Evolutionary conservation across 2,797 vertebrate species (phyloP), one percentile per base, ranked within the genome.

Genomic region (Myiotriccus ornatus): DNA sequence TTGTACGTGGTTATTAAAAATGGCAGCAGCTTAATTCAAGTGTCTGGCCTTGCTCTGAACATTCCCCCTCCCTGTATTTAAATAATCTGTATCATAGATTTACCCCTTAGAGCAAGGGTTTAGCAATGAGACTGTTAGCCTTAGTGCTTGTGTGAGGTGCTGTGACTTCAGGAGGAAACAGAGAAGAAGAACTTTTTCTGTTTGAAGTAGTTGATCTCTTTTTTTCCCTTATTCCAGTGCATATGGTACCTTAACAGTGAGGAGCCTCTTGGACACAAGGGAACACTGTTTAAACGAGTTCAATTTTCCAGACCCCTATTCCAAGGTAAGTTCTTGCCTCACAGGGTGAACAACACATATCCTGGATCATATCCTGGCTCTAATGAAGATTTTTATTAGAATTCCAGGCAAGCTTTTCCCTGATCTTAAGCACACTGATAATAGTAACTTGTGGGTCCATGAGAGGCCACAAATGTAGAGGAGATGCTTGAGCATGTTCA

Each of bases 211-310:
- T 4, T 84, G 70, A 94, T 79, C 16, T 84, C 8, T 13, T 65
- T 69, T 59, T 89, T 18, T 93, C 24, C 56, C 50, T 93, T 96
- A 96, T 84, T 18, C 8, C 97, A 99, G 99, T 89, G 99, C 99
- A 27, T 99, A 99, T 24, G 99, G 99, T 97, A 99, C 99, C 73
- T 98, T 99, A 96, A 99, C 99, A 28, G 99, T 99, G 96, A 98
- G 99, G 96, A 99, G 99, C 97, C 98, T 99, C 73, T 97, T 99
- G 98, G 99, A 99, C 97, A 99, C 99, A 2, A 98, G 99, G 97
- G 99, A 99, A 90, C 99, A 99, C 97, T 99, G 99, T 97, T 96
- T 99, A 97, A 99, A 99, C 6, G 99, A 99, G 97, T 99, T 99
- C 98, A 99, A 98, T 98, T 99, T 99, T 96, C 99, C 99, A 32